Evolutionary conservation across 2,797 vertebrate species (phyloP), one percentile per base, ranked within the genome.

Genomic region (Rhinella marina): DNA sequence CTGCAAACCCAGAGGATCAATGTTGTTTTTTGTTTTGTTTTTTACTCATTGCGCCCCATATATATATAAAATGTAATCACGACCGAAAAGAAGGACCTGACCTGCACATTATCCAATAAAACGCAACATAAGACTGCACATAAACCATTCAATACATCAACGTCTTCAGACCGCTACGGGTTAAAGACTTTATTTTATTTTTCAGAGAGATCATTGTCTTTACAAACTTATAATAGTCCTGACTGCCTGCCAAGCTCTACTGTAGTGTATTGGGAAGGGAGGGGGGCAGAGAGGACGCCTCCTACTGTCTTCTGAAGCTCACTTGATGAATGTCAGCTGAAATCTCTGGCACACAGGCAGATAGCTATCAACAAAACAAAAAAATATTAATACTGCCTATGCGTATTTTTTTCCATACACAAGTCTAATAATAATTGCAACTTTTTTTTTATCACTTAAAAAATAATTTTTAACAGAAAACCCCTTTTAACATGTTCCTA

Each of bases 311-410:
- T 57, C 77, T 57, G 72, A 75, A 79, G 54, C 77, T 81, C 61
- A 75, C 86, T 86, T 88, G 81, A 66, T 90, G 91, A 88, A 82
- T 85, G 32, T 84, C 81, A 84, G 87, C 88, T 91, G 87, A 89
- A 88, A 90, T 90, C 90, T 66, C 54, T 79, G 77, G 77, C 77
- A 56, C 77, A 79, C 54, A 29, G 9, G 77, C n/a, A 57, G 21
- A 75, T 50, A 52, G 48, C 52, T 75, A 75, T 75, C 72, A 50
- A n/a, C 48, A 75, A 50, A 73, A 56, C n/a, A 78, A 57, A 56
- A 78, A 78, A 78, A 54, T 14, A n/a, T 25, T 56, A 78, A 52
- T 54, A 54, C 48, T 25, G 2, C n/a, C 25, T 78, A 56, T 54
- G 25, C 48, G 29, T n/a, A 29, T 17, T 27, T 83, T 27, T 83